A percentile compares a stretch with the other conserved stretches of the same genome.
Conservation (phyloP, 1,140 invertebrate species). For the Dryas iulia region DNA sequence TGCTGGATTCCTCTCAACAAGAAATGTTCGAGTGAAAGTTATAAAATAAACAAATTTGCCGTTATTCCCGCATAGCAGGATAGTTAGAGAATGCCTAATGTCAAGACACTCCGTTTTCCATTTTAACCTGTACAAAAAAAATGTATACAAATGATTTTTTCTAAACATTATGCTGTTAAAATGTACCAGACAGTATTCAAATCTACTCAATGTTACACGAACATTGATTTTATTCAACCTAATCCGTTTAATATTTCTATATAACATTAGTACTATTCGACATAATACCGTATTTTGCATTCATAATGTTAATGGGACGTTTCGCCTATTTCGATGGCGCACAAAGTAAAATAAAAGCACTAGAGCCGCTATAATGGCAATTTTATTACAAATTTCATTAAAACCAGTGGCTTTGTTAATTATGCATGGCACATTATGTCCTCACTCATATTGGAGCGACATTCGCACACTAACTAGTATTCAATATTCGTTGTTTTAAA, state of each 20-base stretch:
- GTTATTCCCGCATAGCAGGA: no score
- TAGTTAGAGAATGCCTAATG: no score
- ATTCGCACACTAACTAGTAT: conserved; percentile 13
- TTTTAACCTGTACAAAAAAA: no score
- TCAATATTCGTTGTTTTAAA: conserved; percentile 17
- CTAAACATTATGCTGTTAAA: not conserved
- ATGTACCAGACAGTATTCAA: not conserved
- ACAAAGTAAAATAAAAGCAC: conserved; percentile 15
- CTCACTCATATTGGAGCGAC: conserved; percentile 12
- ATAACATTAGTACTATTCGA: conserved; percentile 9
- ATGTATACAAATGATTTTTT: not conserved
- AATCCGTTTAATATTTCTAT: conserved; percentile 9
- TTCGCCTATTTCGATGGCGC: conserved; percentile 13
- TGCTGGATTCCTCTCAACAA: no score
- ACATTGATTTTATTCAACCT: not conserved
- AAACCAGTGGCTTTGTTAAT: conserved; percentile 22
- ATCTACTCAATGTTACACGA: not conserved
- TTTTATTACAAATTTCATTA: conserved; percentile 28
- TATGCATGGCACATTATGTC: conserved; percentile 17
- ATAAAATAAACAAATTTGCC: no score
- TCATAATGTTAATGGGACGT: conserved; percentile 5
- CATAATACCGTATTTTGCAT: conserved; percentile 15
- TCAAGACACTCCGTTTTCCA: no score
- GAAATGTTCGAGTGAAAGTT: no score
- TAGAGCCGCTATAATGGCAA: conserved; percentile 12